Conservation (phyloP, 2,888 invertebrate genomes). For the Desoria tigrina region DNA sequence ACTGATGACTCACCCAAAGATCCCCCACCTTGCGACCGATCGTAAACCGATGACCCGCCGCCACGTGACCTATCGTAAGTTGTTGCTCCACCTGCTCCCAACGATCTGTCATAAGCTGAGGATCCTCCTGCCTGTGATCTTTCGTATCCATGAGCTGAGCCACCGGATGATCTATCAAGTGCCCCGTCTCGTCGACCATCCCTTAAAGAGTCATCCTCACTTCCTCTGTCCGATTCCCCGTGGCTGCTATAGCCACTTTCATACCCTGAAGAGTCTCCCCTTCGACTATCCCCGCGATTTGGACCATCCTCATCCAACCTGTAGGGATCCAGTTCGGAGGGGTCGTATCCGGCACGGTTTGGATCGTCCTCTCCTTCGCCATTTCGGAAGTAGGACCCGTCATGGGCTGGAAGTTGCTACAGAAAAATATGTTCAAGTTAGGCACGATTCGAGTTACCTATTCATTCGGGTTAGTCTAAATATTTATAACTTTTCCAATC, state of each 20-base stretch:
- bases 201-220: not conserved
- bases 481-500: too few species aligned
- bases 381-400: slow-evolving; percentile 24
- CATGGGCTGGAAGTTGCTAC: slow-evolving; percentile 27
- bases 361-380: slow-evolving; percentile 11
- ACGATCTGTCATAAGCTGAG: not conserved
- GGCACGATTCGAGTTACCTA: not conserved
- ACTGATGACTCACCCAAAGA: not conserved
- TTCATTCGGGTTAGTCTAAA: too few species aligned
- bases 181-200: slow-evolving; percentile 3
- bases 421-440: too few species aligned
- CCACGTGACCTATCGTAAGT: not conserved
- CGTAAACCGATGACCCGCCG: not conserved
- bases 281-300: not conserved
- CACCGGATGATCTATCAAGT: slow-evolving; percentile 1
- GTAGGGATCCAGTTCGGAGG: slow-evolving; percentile 13
- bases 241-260: not conserved
- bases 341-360: slow-evolving; percentile 12
- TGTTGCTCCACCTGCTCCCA: not conserved
- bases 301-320: slow-evolving; percentile 5
- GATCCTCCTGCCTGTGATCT: not conserved
- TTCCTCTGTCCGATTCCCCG: not conserved
- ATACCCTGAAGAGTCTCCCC: slow-evolving; percentile 4
- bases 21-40: not conserved
- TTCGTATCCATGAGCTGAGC: not conserved